phyloP scores from a whole-genome alignment of 2,888 invertebrate species.

The Cryptus armator region DNA sequence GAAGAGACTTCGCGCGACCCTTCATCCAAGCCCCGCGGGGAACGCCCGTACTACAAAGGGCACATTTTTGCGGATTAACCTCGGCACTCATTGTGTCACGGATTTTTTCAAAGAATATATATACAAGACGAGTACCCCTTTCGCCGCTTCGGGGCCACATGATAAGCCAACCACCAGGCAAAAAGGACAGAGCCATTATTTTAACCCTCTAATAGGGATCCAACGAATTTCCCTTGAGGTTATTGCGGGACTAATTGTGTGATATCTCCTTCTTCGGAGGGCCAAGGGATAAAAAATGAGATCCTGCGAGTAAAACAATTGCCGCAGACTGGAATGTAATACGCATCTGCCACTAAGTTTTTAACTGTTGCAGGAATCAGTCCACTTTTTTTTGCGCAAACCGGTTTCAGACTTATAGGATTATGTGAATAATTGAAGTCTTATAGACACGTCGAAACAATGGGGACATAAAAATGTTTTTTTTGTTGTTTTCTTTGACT shows the following conservation, averaged over 20 bases:
- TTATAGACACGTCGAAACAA: background rate
- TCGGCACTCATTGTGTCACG: conserved; percentile 66
- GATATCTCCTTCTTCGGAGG: conserved; percentile 4
- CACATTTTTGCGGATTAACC: conserved; percentile 80
- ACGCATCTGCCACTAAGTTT: conserved; percentile 19
- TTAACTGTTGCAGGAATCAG: conserved; percentile 10
- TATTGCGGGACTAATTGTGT: conserved; percentile 52
- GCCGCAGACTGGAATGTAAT: background rate
- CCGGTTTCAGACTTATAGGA: conserved; percentile 23
- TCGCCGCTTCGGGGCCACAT: background rate
- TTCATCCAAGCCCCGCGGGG: conserved; percentile 5
- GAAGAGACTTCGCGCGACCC: conserved; percentile 33
- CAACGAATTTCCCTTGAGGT: conserved; percentile 26
- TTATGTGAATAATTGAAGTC: conserved; percentile 33
- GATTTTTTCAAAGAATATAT: conserved; percentile 28
- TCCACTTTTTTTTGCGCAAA: conserved; percentile 18
- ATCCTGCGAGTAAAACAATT: background rate
- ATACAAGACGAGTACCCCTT: conserved; percentile 37
- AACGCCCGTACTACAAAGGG: conserved; percentile 68
- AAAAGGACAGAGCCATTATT: conserved; percentile 48
- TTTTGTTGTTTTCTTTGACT: background rate
- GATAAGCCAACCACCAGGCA: conserved; percentile 15
- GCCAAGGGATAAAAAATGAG: background rate
- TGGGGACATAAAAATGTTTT: background rate
- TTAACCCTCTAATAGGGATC: conserved; percentile 44